Evolutionary conservation across 2,113 vertebrate species (phyloP).

Genomic region (Amazona vittata): DNA sequence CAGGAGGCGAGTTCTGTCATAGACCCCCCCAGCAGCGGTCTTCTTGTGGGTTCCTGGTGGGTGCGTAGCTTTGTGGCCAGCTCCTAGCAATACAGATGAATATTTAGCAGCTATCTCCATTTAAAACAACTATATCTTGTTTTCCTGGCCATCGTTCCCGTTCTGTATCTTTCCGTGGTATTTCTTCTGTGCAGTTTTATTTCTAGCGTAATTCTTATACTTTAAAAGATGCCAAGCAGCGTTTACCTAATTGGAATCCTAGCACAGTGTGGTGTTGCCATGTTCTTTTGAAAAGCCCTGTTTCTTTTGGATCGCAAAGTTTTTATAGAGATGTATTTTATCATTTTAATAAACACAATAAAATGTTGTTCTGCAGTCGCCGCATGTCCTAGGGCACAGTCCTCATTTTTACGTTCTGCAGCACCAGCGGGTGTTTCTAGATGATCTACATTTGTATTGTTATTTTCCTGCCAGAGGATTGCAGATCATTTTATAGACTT

Average conservation of each 20-base stretch:
- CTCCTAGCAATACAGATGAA: rapidly evolving
- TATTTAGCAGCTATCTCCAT: rapidly evolving
- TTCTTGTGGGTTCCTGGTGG: neutral
- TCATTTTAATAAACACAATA: constrained; percentile 53
- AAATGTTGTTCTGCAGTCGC: constrained; percentile 17
- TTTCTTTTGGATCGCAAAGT: neutral
- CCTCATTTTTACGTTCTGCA: neutral
- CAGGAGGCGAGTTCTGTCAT: neutral
- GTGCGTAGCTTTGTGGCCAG: rapidly evolving
- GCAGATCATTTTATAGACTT: neutral
- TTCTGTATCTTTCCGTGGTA: neutral
- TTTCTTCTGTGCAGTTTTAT: neutral
- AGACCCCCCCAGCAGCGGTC: neutral
- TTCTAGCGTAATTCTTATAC: neutral
- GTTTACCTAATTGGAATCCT: neutral
- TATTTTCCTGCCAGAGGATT: neutral
- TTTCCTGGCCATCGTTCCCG: neutral
- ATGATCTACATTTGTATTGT: neutral
- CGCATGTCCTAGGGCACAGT: neutral
- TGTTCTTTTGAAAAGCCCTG: neutral
- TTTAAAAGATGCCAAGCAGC: neutral
- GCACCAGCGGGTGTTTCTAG: neutral
- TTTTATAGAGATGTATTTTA: neutral
- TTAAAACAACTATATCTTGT: neutral
- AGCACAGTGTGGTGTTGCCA: neutral